phyloP scores from a whole-genome alignment of 2,888 invertebrate genomes.

The Clitarchus hookeri region DNA sequence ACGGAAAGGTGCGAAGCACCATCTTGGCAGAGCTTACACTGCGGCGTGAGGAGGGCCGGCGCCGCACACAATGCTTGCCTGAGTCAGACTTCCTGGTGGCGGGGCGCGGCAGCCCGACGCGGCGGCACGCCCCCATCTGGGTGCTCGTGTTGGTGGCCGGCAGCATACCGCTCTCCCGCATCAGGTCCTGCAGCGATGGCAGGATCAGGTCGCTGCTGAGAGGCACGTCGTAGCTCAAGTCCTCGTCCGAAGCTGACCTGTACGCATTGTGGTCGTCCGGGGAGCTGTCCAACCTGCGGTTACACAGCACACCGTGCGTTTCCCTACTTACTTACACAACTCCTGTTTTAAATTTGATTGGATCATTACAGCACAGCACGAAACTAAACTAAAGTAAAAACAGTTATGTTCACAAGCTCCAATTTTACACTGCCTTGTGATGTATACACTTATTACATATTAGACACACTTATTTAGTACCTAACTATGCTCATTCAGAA shows the following conservation, averaged over 20 bases:
- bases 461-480: no score
- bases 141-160: not conserved
- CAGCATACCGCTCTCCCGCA: conserved; percentile 36
- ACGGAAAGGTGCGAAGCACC: no score
- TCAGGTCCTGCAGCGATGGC: conserved; percentile 33
- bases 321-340: no score
- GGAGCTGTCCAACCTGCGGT: not conserved
- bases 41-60: no score
- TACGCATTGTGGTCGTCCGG: not conserved
- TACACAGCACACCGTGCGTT: not conserved
- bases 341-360: no score
- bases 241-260: not conserved
- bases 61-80: not conserved
- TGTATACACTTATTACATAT: no score
- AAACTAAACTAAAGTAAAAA: no score
- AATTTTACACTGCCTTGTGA: no score
- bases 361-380: no score
- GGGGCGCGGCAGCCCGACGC: not conserved
- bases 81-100: not conserved
- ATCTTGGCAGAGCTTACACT: not conserved
- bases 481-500: no score
- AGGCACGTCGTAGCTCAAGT: not conserved
- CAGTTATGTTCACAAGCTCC: no score
- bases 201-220: conserved; percentile 33
- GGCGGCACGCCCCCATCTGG: not conserved